Percentiles rank a stretch among this genome's conserved stretches.
Evolutionary conservation across 2,797 vertebrate species (phyloP).

Genomic region (Acestrorhynchus altus): DNA sequence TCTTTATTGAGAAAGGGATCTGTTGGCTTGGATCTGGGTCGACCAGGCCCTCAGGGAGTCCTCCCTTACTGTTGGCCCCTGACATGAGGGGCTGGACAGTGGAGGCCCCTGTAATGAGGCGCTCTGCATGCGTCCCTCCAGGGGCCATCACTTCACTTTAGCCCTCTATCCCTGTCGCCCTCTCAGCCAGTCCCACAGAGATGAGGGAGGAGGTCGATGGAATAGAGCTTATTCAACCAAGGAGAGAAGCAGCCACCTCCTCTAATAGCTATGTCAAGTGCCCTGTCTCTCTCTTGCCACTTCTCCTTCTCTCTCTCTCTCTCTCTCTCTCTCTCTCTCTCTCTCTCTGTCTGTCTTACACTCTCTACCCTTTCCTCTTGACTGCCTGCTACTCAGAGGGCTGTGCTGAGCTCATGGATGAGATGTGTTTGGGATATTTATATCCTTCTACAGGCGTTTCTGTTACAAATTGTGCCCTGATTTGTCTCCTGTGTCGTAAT

Average conservation of each 20-base stretch:
- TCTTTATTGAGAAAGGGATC: constrained; percentile 27
- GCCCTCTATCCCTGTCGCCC: constrained; percentile 10
- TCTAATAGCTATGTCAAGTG: constrained; percentile 53
- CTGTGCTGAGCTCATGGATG: constrained; percentile 1
- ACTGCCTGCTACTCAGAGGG: constrained; percentile 8
- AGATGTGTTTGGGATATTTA: constrained; percentile 34
- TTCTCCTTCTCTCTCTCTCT: constrained; percentile 13
- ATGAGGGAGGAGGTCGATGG: constrained; percentile 22
- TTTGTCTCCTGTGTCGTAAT: constrained; percentile 41
- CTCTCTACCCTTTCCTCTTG: not conserved
- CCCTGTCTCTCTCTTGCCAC: not conserved
- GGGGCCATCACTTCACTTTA: constrained; percentile 49
- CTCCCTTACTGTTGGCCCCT: constrained; percentile 30
- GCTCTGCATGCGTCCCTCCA: constrained; percentile 35
- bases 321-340: constrained; percentile 2
- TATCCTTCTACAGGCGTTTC: constrained; percentile 33
- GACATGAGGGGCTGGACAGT: constrained; percentile 31
- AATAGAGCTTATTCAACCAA: constrained; percentile 44
- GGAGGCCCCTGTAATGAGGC: constrained; percentile 49
- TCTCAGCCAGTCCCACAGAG: constrained; percentile 27
- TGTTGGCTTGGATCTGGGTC: constrained; percentile 47
- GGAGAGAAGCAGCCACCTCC: constrained; percentile 49
- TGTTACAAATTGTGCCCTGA: constrained; percentile 46
- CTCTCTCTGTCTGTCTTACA: constrained; percentile 1
- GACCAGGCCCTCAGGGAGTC: constrained; percentile 36